These are phyloP conservation scores for Drosophila lutescens DNA, from an alignment of 2,888 invertebrate species.

Conservation along the genomic window DNA sequence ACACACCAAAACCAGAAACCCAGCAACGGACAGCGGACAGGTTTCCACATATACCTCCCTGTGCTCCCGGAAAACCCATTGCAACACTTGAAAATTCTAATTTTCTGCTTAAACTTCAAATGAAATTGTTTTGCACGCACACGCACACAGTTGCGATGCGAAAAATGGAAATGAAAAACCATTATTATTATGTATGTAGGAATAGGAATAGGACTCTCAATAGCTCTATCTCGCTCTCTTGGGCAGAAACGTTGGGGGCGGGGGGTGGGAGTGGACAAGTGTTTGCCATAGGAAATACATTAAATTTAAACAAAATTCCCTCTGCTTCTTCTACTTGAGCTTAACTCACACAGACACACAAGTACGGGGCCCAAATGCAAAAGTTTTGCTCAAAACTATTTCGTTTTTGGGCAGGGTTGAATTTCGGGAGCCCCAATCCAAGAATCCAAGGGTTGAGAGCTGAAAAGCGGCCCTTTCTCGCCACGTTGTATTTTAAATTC, in stretches of 20 bases:
- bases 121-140: constrained; percentile 72
- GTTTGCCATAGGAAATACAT: constrained; percentile 82
- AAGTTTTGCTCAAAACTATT: constrained; percentile 77
- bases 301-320: constrained; percentile 78
- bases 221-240: neutral
- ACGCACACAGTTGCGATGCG: constrained; percentile 44
- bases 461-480: constrained; percentile 61
- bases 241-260: neutral
- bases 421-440: constrained; percentile 26
- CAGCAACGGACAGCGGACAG: constrained; percentile 32
- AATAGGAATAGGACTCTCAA: constrained; percentile 19
- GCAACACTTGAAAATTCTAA: constrained; percentile 79
- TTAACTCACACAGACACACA: constrained; percentile 59
- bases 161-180: constrained; percentile 57
- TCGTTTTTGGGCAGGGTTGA: constrained; percentile 52
- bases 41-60: constrained; percentile 11
- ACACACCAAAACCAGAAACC: constrained; percentile 47
- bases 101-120: constrained; percentile 75
- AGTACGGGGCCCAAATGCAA: constrained; percentile 66
- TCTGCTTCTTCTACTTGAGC: constrained; percentile 69
- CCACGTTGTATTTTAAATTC: constrained; percentile 81
- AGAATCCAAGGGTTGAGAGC: constrained; percentile 22
- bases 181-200: constrained; percentile 58
- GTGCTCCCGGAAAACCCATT: constrained; percentile 54
- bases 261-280: constrained; percentile 47